These are phyloP conservation scores for Coryphaenoides rupestris DNA, from an alignment of 2,113 vertebrate genomes.

Conservation along the genomic window DNA sequence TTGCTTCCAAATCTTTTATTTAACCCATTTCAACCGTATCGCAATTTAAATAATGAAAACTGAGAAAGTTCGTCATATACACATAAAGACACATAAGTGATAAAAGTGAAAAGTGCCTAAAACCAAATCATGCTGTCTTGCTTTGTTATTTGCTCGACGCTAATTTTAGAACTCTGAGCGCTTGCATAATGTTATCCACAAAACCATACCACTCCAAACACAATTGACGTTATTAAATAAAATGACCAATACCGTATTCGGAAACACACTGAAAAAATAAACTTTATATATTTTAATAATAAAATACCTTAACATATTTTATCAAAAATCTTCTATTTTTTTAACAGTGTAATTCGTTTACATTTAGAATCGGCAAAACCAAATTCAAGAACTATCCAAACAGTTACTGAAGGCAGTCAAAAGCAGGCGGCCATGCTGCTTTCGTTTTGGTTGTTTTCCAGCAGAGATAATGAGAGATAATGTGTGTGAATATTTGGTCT, in stretches of 20 bases:
- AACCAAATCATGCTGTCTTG: slow-evolving; percentile 38
- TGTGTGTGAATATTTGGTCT: slow-evolving; percentile 13
- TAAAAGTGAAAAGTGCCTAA: too few species aligned
- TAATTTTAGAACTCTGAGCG: slow-evolving; percentile 49
- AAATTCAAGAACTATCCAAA: not conserved
- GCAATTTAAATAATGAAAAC: too few species aligned
- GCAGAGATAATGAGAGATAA: slow-evolving; percentile 3
- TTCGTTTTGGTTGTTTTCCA: not conserved
- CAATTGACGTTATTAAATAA: too few species aligned
- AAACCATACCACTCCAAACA: too few species aligned
- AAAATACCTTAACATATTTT: slow-evolving; percentile 22
- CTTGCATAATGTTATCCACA: slow-evolving; percentile 50
- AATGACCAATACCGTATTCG: not conserved
- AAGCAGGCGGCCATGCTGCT: not conserved
- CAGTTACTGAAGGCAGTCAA: slow-evolving; percentile 7
- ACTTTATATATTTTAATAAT: slow-evolving; percentile 19
- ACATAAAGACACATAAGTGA: too few species aligned
- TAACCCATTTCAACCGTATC: too few species aligned
- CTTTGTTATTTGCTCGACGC: slow-evolving; percentile 51
- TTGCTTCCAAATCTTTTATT: too few species aligned
- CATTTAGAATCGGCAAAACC: slow-evolving; percentile 3
- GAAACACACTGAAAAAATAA: slow-evolving; percentile 21
- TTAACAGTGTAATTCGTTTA: slow-evolving; percentile 18
- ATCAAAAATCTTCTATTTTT: slow-evolving; percentile 28
- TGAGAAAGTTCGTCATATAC: slow-evolving; percentile 17